Conservation (phyloP, 2,113 vertebrate genomes). For the Hyaena hyaena region DNA sequence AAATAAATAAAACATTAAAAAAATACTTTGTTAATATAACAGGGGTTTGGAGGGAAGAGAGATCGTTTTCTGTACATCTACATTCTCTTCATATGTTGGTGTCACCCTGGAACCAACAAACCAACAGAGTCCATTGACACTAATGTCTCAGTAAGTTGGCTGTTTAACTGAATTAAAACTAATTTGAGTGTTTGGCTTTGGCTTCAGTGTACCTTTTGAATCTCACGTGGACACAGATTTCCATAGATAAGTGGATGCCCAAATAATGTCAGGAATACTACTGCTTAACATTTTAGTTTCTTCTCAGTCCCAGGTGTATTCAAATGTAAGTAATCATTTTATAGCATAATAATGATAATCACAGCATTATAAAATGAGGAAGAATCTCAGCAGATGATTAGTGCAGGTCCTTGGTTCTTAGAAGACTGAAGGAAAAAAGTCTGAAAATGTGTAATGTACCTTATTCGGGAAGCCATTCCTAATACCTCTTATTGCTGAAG, state of each 20-base stretch:
- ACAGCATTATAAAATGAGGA: neutral
- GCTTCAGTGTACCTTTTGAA: constrained; percentile 3
- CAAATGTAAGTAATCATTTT: neutral
- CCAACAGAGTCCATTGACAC: constrained; percentile 12
- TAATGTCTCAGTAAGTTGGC: constrained; percentile 57
- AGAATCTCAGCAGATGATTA: neutral
- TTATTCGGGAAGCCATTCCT: neutral
- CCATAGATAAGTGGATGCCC: neutral
- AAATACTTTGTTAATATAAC: neutral
- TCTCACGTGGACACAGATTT: neutral
- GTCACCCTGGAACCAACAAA: neutral
- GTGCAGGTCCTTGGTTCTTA: neutral
- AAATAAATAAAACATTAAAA: too few relatives aligned
- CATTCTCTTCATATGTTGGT: neutral
- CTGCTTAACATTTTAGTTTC: neutral
- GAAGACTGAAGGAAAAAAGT: constrained; percentile 8
- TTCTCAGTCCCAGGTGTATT: neutral
- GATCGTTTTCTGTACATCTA: neutral
- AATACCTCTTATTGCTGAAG: neutral
- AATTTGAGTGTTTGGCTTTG: neutral
- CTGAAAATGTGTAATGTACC: neutral
- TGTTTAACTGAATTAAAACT: constrained; percentile 40
- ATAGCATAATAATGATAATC: neutral
- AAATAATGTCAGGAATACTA: neutral
- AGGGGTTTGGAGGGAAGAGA: neutral